Evolutionary conservation across 2,797 vertebrate genomes (phyloP), one percentile per base, ranked within the genome.

Genomic region (Clarias platycephalus): DNA sequence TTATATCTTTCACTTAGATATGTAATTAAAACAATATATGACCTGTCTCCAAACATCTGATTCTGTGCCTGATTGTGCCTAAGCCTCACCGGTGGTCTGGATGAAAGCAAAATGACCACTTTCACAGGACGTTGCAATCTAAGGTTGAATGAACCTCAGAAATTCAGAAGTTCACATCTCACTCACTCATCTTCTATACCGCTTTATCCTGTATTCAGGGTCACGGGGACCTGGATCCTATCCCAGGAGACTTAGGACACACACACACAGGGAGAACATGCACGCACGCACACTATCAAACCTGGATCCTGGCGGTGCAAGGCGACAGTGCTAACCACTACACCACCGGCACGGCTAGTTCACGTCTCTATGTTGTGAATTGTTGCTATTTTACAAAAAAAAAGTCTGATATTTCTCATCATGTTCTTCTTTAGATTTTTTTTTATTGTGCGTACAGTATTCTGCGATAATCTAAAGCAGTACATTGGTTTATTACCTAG

Each of bases 101-200:
- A 75, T 18, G 55, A 40, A 78, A 78, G n/a, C 24, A 78, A 78
- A 78, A 78, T 62, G 44, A 26, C 72, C 5, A 40, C 37, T 1
- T 40, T 40, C 5, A 37, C 34, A 5, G 34, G 31, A 3, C 3
- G 2, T 72, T 49, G 22, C 28, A 6, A 71, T 40, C 18, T 20
- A 37, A 71, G 5, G 20, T 10, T 58, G 28, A 76, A 63, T 31
- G 13, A 74, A 53, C 18, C 1, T 74, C n/a, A 26, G 20, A 24
- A 70, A 24, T 10, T n/a, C n/a, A n/a, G 3, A 34, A 22, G 2
- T 62, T n/a, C 58, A 64, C 2, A 0, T 63, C 62, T 63, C 62
- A 64, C 37, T 40, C 37, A 40, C 37, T 7, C 37, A 40, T 40
- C 37, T 40, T 40, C 37, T 40, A 40, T 40, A 40, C 37, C 37